Conservation (phyloP, 1,140 invertebrate genomes). For the Coenobita brevimanus region DNA sequence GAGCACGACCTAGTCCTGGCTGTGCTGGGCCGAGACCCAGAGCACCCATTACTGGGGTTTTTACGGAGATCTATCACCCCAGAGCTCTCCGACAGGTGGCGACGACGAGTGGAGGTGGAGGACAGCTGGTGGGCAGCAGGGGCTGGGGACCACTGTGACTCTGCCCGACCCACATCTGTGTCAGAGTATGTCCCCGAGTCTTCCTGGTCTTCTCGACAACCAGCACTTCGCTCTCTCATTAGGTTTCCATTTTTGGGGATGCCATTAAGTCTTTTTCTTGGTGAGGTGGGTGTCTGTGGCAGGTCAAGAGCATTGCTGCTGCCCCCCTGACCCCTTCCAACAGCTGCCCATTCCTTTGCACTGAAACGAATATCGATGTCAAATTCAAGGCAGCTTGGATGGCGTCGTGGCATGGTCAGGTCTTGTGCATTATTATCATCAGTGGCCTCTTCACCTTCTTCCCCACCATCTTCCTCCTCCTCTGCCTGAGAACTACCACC, state of each 20-base stretch:
- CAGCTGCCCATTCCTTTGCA: constrained; percentile 62
- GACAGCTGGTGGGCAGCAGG: neutral
- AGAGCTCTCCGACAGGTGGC: constrained; percentile 56
- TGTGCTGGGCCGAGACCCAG: constrained; percentile 3
- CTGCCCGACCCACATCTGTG: constrained; percentile 35
- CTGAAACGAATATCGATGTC: constrained; percentile 65
- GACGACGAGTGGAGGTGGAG: constrained; percentile 22
- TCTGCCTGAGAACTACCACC: constrained; percentile 16
- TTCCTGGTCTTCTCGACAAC: constrained; percentile 43
- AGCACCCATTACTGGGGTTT: constrained; percentile 15
- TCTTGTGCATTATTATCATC: constrained; percentile 53
- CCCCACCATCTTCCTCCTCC: constrained; percentile 22
- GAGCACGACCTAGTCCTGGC: constrained; percentile 58
- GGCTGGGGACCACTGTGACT: constrained; percentile 31
- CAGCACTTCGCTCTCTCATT: neutral
- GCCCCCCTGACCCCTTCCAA: constrained; percentile 58
- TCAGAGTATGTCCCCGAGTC: constrained; percentile 63
- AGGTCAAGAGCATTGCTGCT: constrained; percentile 26
- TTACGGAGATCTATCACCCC: constrained; percentile 59
- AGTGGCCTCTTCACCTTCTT: neutral
- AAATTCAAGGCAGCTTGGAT: constrained; percentile 58
- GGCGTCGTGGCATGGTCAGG: constrained; percentile 54
- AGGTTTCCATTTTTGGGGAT: neutral
- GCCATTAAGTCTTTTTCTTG: neutral
- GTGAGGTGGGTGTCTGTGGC: constrained; percentile 28